Evolutionary conservation across 2,113 vertebrate genomes (phyloP), one percentile per base, ranked within the genome.

Genomic region (Neoarius graeffei): DNA sequence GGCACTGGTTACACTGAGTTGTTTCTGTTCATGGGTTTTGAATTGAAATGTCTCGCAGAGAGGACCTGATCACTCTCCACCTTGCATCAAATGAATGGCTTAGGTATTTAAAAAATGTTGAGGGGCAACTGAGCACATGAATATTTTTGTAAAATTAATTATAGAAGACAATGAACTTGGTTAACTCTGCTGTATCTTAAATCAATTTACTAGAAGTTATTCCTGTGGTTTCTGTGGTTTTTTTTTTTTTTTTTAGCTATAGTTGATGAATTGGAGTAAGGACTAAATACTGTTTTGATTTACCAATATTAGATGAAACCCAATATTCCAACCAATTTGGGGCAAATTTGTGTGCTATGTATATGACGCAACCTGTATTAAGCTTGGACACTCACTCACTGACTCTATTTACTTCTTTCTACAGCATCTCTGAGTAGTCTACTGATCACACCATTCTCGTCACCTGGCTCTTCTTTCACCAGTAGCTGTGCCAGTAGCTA

Each of bases 401-500:
- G 14, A 74, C 9, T 56, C 73, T 59, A 60, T 13, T 14, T 79
- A 59, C 4, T 60, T 67, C 42, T 35, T 0, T 60, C 74, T 91
- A 84, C 92, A 99, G 98, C 98, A 4, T 99, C 98, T 91, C 95
- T 99, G 5, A 99, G 98, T 95, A 99, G 98, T 86, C 96, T 99
- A 93, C 94, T 99, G 88, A 98, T 99, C 94, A 99, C 98, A 60
- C 98, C 98, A 0, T 98, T 99, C 91, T 98, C 98, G 0, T 99
- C 98, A 0, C 98, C 98, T 50, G 97, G 98, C 91, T 99, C 98
- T 30, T 99, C 98, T 1, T 94, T 99, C 81, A 98, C 96, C 90
- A 97, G 97, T 93, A 99, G 98, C 94, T 99, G 97, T 95, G 98
- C 98, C 1, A 99, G 98, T 94, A 99, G 98, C 90, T 99, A 99